Evolutionary conservation across 2,888 invertebrate genomes (phyloP), one percentile per base, ranked within the genome.

Genomic region (Tachina lurida): DNA sequence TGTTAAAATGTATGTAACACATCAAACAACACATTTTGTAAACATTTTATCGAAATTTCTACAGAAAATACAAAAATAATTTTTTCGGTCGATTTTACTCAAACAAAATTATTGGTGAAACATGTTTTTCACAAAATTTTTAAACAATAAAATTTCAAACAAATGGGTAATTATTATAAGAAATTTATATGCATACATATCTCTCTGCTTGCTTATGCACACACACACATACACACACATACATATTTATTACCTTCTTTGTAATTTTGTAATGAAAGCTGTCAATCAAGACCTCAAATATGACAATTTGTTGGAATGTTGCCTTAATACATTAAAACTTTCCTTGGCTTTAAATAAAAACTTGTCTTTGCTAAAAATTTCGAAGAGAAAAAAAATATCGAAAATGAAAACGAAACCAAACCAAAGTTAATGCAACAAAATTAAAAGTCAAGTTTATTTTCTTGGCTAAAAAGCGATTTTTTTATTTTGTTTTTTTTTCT

Each of bases 221-320:
- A 13, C 17, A 43, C 54, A 56, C 13, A 39, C 12, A 9, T 19
- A 45, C 47, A n/a, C 17, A 12, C 8, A 47, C 13, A 9, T 31
- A 45, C 10, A 15, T 45, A 47, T 43, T 60, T 49, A 43, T 81
- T 47, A 74, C 80, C 80, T 84, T 84, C 76, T 76, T 80, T 80
- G 73, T 75, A 60, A 80, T 49, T 73, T 83, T 80, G 80, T 74
- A 91, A 91, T 91, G 91, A 91, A 91, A 91, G 90, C 90, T 90
- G 90, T 89, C 91, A 91, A 91, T 91, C 90, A 89, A 87, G 90
- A 73, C 74, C 89, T 88, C 87, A 83, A 71, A 80, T 86, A 86
- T 86, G 80, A 80, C 80, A 85, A 82, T 85, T 79, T 78, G 56
- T 80, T 80, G 80, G 80, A 84, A 79, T 78, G 82, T 75, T 87